These are phyloP conservation scores for Neotoma lepida DNA, from an alignment of 2,113 vertebrate genomes.

Conservation along the genomic window DNA sequence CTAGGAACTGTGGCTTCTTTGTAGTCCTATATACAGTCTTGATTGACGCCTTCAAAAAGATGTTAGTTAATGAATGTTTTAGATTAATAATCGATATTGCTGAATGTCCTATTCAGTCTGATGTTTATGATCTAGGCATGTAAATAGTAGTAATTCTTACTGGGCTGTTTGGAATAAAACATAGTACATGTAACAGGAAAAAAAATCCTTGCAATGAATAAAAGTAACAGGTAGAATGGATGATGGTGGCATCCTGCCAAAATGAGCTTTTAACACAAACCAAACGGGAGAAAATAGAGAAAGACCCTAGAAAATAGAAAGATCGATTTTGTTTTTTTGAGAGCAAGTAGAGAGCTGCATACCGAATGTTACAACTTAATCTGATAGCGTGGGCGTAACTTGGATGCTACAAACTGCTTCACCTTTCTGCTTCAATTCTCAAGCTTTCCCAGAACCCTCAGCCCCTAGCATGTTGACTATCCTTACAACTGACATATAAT, in stretches of 20 bases:
- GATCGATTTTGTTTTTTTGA: constrained; percentile 5
- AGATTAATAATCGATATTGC: constrained; percentile 38
- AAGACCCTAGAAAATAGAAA: constrained; percentile 30
- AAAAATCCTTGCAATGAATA: constrained; percentile 34
- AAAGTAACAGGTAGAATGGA: constrained; percentile 35
- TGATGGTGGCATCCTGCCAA: constrained; percentile 35
- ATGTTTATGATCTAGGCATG: constrained; percentile 10
- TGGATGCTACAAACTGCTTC: not conserved
- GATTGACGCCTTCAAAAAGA: not conserved
- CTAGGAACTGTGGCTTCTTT: constrained; percentile 13
- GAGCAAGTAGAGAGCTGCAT: constrained; percentile 15
- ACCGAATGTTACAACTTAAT: constrained; percentile 36
- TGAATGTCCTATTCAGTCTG: constrained; percentile 19
- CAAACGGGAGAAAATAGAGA: constrained; percentile 45
- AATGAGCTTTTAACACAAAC: constrained; percentile 66
- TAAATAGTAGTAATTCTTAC: constrained; percentile 55
- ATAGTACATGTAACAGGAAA: constrained; percentile 4
- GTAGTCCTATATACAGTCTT: not conserved
- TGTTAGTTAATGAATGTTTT: constrained; percentile 52
- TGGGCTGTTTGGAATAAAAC: constrained; percentile 32
- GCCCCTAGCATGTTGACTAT: constrained; percentile 20
- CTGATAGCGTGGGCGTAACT: not conserved
- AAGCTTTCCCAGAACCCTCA: not conserved
- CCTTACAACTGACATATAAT: constrained; percentile 55
- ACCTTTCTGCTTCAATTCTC: constrained; percentile 27